Evolutionary conservation across 2,888 invertebrate genomes (phyloP).

Genomic region (Lottia gigantea): DNA sequence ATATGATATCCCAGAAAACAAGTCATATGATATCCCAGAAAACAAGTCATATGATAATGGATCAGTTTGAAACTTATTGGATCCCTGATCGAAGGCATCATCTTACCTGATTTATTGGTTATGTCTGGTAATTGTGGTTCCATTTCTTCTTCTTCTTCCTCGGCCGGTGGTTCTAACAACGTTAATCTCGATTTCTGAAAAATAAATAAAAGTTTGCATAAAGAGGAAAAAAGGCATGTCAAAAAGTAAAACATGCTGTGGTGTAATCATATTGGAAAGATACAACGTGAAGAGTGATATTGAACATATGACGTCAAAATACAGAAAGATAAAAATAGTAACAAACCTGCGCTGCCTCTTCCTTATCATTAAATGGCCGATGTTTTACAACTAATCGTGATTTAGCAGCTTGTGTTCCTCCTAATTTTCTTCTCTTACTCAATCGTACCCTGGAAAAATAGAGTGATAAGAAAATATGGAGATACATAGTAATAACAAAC

Average conservation of each 20-base stretch:
- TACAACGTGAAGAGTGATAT: too few species aligned
- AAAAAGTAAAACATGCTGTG: too few species aligned
- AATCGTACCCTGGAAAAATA: constrained; percentile 85
- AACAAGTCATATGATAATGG: too few species aligned
- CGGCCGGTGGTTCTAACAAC: constrained; percentile 86
- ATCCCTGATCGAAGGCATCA: not conserved
- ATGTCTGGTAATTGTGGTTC: constrained; percentile 42
- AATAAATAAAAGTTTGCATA: not conserved
- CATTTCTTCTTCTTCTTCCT: constrained; percentile 76
- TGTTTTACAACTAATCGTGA: constrained; percentile 91
- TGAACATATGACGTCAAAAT: not conserved
- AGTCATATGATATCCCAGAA: too few species aligned
- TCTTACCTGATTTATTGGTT: constrained; percentile 19
- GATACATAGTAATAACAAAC: too few species aligned
- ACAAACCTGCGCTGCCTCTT: constrained; percentile 82
- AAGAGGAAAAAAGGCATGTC: too few species aligned
- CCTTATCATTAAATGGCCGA: constrained; percentile 84
- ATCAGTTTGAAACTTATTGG: too few species aligned
- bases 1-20: too few species aligned
- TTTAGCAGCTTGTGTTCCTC: constrained; percentile 72
- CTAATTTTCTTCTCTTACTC: constrained; percentile 88
- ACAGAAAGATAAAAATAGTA: not conserved
- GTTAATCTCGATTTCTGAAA: constrained; percentile 75
- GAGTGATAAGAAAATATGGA: too few species aligned
- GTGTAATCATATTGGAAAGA: too few species aligned